These are phyloP conservation scores for Myotis pilosus DNA, from an alignment of 2,797 vertebrate genomes.

Conservation along the genomic window DNA sequence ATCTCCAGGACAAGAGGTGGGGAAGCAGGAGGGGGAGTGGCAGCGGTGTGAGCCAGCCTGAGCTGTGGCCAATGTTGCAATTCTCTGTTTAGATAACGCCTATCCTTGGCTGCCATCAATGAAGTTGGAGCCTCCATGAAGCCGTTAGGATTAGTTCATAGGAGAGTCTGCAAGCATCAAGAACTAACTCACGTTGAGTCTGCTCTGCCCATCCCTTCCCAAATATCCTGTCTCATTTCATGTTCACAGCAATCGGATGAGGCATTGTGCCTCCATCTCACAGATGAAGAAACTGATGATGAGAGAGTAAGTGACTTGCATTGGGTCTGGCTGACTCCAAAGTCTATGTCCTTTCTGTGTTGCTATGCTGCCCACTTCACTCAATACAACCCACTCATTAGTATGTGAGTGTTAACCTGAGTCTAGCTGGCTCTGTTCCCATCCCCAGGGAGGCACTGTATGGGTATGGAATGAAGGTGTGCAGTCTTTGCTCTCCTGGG, in stretches of 20 bases:
- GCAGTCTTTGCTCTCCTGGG: neutral
- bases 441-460: accelerated
- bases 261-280: neutral
- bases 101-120: neutral
- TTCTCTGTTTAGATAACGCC: neutral
- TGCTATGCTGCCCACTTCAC: neutral
- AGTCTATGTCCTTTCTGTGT: neutral
- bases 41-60: neutral
- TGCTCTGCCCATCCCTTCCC: too few species aligned
- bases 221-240: neutral
- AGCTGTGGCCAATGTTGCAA: neutral
- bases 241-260: neutral
- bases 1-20: neutral
- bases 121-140: neutral
- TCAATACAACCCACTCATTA: neutral
- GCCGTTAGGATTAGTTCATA: neutral
- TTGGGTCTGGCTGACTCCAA: neutral
- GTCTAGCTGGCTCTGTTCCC: neutral
- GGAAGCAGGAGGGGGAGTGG: neutral
- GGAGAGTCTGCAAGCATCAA: neutral
- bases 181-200: accelerated
- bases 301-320: neutral
- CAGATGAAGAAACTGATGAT: neutral
- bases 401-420: neutral
- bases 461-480: neutral